Evolutionary conservation across 2,797 vertebrate species (phyloP).

Genomic region (Eutrigla gurnardus): DNA sequence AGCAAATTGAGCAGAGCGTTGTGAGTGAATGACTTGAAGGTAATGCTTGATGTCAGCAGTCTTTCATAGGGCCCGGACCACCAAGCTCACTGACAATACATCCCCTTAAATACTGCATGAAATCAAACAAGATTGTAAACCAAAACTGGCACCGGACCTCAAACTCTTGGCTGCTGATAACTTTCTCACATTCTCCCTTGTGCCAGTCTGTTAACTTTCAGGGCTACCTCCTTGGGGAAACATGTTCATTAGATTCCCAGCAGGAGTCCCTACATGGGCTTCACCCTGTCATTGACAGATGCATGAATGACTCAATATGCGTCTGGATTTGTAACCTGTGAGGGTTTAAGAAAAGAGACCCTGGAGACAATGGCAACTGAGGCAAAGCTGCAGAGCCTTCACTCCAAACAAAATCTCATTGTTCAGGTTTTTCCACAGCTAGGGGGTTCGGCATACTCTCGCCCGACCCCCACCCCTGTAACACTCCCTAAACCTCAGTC

Average conservation of each 20-base stretch:
- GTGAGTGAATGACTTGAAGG: constrained; percentile 26
- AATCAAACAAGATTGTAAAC: constrained; percentile 61
- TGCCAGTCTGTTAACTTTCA: constrained; percentile 63
- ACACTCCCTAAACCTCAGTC: constrained; percentile 63
- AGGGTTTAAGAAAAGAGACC: constrained; percentile 67
- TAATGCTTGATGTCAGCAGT: constrained; percentile 19
- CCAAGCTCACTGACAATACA: constrained; percentile 37
- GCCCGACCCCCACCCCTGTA: constrained; percentile 65
- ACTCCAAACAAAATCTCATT: constrained; percentile 81
- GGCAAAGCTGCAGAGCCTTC: constrained; percentile 72
- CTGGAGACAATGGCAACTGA: constrained; percentile 70
- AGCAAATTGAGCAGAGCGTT: constrained; percentile 1
- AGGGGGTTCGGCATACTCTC: constrained; percentile 56
- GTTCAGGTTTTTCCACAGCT: constrained; percentile 82
- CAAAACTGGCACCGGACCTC: constrained; percentile 50
- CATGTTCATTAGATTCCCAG: constrained; percentile 79
- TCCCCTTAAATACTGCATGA: constrained; percentile 40
- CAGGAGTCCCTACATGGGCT: constrained; percentile 60
- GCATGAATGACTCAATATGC: constrained; percentile 77
- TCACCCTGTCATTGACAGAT: constrained; percentile 70
- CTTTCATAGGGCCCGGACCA: constrained; percentile 26
- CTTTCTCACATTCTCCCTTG: constrained; percentile 60
- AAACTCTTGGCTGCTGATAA: constrained; percentile 46
- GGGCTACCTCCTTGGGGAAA: constrained; percentile 66
- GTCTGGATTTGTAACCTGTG: constrained; percentile 77